A percentile compares a stretch with the other conserved stretches of the same genome.
Evolutionary conservation across 2,113 vertebrate species (phyloP).

Genomic region (Calidris pygmaea): DNA sequence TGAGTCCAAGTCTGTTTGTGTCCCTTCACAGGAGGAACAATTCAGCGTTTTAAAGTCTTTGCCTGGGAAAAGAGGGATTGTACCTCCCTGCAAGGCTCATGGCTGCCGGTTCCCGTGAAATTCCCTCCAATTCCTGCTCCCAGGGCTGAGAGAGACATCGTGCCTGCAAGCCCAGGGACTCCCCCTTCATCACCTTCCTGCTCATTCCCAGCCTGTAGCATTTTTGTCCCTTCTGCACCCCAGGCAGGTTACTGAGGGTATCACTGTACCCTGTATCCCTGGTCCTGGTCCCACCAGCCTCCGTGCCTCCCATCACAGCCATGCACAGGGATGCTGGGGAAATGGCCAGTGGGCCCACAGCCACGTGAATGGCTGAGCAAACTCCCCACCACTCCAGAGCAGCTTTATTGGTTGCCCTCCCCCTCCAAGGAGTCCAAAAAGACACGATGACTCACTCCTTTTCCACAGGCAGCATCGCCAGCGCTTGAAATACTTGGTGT

Average conservation of each 20-base stretch:
- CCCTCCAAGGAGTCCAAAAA: neutral
- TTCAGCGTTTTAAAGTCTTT: neutral
- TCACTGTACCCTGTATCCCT: neutral
- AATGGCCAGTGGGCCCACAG: neutral
- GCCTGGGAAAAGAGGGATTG: neutral
- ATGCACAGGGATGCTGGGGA: rapidly evolving
- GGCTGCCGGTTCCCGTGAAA: neutral
- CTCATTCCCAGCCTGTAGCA: neutral
- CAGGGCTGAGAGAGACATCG: neutral
- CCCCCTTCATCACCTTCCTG: neutral
- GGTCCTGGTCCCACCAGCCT: rapidly evolving
- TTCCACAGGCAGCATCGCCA: constrained; percentile 10
- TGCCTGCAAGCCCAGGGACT: neutral
- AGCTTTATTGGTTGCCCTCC: neutral
- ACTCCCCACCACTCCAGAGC: neutral
- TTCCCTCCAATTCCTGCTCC: neutral
- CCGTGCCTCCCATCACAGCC: rapidly evolving
- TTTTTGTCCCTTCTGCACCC: neutral
- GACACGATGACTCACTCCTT: constrained; percentile 34
- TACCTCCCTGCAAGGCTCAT: neutral
- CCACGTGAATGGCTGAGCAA: neutral
- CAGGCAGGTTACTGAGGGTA: neutral
- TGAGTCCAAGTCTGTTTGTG: neutral
- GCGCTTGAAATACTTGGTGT: constrained; percentile 2
- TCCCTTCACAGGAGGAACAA: neutral